Percentiles rank a stretch among this genome's conserved stretches.
Conservation (phyloP, 2,888 invertebrate species). For the Andricus curvator region DNA sequence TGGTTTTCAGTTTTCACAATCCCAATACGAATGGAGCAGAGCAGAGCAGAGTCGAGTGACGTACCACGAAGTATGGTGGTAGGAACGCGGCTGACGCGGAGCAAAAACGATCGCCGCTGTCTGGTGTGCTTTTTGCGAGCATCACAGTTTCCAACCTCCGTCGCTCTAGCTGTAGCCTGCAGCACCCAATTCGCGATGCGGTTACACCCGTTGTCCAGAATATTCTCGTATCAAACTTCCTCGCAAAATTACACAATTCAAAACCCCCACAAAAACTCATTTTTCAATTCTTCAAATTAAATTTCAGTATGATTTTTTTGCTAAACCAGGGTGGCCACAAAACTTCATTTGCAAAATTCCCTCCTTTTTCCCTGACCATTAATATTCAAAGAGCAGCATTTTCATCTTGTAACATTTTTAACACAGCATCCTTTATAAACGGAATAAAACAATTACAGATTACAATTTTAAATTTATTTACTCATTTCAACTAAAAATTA, state of each 20-base stretch:
- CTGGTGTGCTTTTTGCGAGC: constrained; percentile 78
- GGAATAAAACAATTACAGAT: too few relatives aligned
- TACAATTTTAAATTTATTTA: too few relatives aligned
- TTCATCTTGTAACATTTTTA: too few relatives aligned
- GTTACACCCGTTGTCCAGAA: constrained; percentile 63
- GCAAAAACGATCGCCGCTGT: constrained; percentile 78
- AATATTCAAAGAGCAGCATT: too few relatives aligned
- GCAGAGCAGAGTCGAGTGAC: constrained; percentile 58
- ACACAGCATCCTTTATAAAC: too few relatives aligned
- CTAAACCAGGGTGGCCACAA: too few relatives aligned
- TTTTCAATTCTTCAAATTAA: neutral
- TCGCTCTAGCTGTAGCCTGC: constrained; percentile 60
- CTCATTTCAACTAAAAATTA: too few relatives aligned
- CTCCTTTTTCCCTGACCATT: too few relatives aligned
- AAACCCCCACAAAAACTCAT: neutral
- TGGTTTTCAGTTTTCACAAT: constrained; percentile 64
- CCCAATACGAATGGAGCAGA: constrained; percentile 59
- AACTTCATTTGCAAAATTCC: too few relatives aligned
- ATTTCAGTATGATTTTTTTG: neutral
- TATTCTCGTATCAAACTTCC: constrained; percentile 44
- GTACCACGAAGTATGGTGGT: constrained; percentile 75
- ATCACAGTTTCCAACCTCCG: constrained; percentile 76
- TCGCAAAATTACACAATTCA: constrained; percentile 24
- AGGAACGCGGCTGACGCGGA: constrained; percentile 75
- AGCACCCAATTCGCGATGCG: constrained; percentile 66